Percentiles rank a stretch among this genome's conserved stretches.
phyloP scores from a whole-genome alignment of 1,140 invertebrate species.

The Hylaeus volcanicus region DNA sequence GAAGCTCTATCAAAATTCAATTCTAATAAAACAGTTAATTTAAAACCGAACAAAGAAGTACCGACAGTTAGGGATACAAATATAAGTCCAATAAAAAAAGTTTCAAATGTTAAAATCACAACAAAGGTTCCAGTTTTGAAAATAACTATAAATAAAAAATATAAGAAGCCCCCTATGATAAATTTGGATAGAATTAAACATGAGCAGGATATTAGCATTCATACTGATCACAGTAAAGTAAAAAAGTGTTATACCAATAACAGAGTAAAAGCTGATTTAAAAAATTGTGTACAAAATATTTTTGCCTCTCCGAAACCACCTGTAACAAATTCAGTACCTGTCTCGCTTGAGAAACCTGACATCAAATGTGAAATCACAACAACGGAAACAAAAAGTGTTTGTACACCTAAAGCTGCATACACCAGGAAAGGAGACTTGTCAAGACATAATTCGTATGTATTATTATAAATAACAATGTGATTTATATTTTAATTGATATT shows the following conservation, averaged over 20 bases:
- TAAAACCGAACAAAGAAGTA: neutral
- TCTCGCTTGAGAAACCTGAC: neutral
- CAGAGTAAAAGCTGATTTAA: neutral
- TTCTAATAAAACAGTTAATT: neutral
- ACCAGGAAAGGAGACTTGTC: slow-evolving; percentile 17
- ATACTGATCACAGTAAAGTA: neutral
- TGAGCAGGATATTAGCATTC: neutral
- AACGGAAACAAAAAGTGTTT: neutral
- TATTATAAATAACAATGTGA: neutral
- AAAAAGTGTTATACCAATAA: neutral
- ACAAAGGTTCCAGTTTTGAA: slow-evolving; percentile 21
- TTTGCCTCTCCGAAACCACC: neutral
- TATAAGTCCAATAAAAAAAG: neutral
- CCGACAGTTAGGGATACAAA: neutral
- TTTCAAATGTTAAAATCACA: neutral
- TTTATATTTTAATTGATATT: too few species aligned
- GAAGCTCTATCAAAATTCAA: neutral
- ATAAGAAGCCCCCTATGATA: neutral
- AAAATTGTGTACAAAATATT: neutral
- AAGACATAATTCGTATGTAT: slow-evolving; percentile 12
- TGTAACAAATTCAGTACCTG: slow-evolving; percentile 1
- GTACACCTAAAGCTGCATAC: neutral
- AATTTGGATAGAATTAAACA: neutral
- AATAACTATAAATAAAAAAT: slow-evolving; percentile 27
- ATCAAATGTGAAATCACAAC: neutral